Percentiles rank a stretch among this genome's conserved stretches.
These are phyloP conservation scores for Actenoides hombroni DNA, from an alignment of 2,113 vertebrate species.

Conservation along the genomic window DNA sequence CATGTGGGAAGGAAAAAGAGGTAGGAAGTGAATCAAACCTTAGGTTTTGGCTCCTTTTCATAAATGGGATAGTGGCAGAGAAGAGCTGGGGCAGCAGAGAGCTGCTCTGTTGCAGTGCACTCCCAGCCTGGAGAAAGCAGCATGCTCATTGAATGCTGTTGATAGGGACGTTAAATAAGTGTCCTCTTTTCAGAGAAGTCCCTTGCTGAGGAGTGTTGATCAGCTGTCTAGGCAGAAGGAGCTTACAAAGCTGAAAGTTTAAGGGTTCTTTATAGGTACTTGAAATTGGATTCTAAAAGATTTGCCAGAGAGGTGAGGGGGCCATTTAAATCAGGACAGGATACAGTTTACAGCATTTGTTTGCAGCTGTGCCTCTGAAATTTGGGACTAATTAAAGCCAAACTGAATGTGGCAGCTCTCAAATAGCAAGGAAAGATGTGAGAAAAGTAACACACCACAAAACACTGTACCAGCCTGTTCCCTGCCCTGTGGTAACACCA, in stretches of 20 bases:
- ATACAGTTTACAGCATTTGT: neutral
- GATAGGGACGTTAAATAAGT: neutral
- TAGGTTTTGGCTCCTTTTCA: neutral
- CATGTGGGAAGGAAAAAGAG: neutral
- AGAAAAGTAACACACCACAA: neutral
- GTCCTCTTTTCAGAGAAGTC: fast-evolving
- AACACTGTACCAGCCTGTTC: neutral
- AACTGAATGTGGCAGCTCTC: neutral
- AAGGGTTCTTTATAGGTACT: neutral
- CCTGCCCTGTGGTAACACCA: fast-evolving
- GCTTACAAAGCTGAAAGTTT: neutral
- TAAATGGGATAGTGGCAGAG: neutral
- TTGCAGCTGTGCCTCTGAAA: neutral
- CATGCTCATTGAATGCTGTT: fast-evolving
- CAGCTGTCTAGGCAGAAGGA: neutral
- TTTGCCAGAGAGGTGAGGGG: neutral
- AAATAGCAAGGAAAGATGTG: neutral
- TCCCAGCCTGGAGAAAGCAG: neutral
- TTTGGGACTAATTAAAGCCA: neutral
- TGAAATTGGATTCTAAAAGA: neutral
- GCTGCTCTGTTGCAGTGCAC: neutral
- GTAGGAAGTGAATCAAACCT: neutral
- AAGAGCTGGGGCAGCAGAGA: neutral
- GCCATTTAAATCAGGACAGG: neutral
- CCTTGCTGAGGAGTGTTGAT: neutral